These are phyloP conservation scores for Parapsyche elsis DNA, from an alignment of 1,140 invertebrate genomes.

Conservation along the genomic window DNA sequence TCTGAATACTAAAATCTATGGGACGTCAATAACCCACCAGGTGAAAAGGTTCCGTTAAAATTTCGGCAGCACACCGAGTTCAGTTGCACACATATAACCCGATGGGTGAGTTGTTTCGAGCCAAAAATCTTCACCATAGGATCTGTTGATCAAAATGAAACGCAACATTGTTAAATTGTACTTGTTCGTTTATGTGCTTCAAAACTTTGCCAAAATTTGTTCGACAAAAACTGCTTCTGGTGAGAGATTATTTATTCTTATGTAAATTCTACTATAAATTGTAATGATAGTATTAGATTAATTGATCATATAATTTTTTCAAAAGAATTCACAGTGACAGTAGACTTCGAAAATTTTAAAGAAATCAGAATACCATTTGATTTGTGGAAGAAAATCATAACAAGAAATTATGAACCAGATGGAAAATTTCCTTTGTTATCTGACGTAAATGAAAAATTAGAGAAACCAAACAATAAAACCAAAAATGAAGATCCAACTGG, in stretches of 20 bases:
- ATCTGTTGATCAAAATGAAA: background rate
- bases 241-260: no score
- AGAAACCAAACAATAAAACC: background rate
- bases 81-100: conserved; percentile 23
- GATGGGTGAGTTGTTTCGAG: conserved; percentile 25
- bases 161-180: background rate
- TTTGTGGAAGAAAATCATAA: conserved; percentile 49
- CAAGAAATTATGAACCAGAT: conserved; percentile 28
- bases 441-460: background rate
- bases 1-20: conserved; percentile 38
- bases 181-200: background rate
- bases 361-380: conserved; percentile 50
- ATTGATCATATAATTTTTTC: background rate
- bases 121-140: background rate
- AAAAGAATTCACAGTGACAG: conserved; percentile 51
- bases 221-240: conserved; percentile 50
- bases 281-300: background rate
- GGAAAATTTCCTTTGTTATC: conserved; percentile 22
- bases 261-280: background rate
- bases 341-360: conserved; percentile 50
- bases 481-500: background rate
- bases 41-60: conserved; percentile 40
- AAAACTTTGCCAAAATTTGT: background rate
- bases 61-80: conserved; percentile 25
- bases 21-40: conserved; percentile 30